These are phyloP conservation scores for Fissipunctia ypsillon DNA, from an alignment of 2,888 invertebrate genomes.

Conservation along the genomic window DNA sequence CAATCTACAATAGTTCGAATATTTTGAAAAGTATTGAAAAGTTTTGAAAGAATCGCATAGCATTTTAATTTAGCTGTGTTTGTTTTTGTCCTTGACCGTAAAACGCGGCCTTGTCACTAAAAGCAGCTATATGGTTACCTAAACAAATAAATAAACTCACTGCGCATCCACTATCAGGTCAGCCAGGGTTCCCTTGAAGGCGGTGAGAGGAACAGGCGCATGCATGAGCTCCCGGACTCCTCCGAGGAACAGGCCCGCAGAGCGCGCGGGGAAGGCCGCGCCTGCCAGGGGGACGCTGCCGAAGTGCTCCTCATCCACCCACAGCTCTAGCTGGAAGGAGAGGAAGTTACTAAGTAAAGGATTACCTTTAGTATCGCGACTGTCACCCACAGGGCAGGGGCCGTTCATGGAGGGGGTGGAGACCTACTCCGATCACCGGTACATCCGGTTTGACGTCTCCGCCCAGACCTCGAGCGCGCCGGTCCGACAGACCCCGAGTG, in stretches of 20 bases:
- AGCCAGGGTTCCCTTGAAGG: slow-evolving; percentile 94
- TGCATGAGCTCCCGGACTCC: slow-evolving; percentile 91
- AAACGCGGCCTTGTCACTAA: too few relatives aligned
- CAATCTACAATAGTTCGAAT: too few relatives aligned
- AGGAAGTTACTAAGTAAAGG: neutral
- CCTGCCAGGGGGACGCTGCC: slow-evolving; percentile 89
- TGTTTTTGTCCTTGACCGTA: too few relatives aligned
- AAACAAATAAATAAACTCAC: slow-evolving; percentile 88
- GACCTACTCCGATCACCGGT: too few relatives aligned
- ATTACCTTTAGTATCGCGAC: neutral
- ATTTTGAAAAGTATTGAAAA: too few relatives aligned
- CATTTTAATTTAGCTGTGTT: too few relatives aligned
- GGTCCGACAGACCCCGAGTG: too few relatives aligned
- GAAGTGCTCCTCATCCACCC: slow-evolving; percentile 94
- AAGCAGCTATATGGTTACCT: too few relatives aligned
- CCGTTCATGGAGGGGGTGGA: too few relatives aligned
- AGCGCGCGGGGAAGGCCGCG: slow-evolving; percentile 83
- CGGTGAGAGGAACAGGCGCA: slow-evolving; percentile 80
- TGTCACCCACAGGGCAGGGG: neutral
- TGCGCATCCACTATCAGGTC: slow-evolving; percentile 95
- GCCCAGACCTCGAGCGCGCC: too few relatives aligned
- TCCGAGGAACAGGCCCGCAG: slow-evolving; percentile 94
- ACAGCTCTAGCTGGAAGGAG: slow-evolving; percentile 90
- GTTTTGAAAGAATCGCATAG: too few relatives aligned
- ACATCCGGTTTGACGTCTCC: too few relatives aligned